A percentile compares a stretch with the other conserved stretches of the same genome.
phyloP scores from a whole-genome alignment of 2,888 invertebrate species.

The Papilio elwesi region DNA sequence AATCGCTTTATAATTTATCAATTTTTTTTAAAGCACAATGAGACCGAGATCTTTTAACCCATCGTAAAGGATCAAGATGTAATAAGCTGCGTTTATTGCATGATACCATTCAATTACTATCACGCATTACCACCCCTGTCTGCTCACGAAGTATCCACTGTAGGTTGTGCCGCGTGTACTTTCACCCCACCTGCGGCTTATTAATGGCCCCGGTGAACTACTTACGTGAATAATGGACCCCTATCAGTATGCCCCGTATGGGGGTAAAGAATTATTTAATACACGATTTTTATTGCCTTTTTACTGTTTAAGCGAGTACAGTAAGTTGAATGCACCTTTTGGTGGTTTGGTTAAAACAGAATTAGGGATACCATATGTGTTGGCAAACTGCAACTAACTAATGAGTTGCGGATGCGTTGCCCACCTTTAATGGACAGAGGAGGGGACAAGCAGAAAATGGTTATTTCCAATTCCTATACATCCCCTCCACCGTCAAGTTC shows the following conservation, averaged over 20 bases:
- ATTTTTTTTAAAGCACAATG: too few species aligned
- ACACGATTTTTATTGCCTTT: constrained; percentile 21
- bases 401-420: too few species aligned
- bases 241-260: constrained; percentile 29
- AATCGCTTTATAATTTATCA: too few species aligned
- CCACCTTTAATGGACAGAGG: too few species aligned
- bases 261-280: constrained; percentile 22
- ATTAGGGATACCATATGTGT: too few species aligned
- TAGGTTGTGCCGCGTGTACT: constrained; percentile 57
- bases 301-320: constrained; percentile 1
- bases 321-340: too few species aligned
- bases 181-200: constrained; percentile 65
- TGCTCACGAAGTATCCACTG: constrained; percentile 24
- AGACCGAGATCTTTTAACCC: too few species aligned
- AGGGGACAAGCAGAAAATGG: too few species aligned
- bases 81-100: constrained; percentile 9
- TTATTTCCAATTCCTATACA: too few species aligned
- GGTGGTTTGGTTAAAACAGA: too few species aligned
- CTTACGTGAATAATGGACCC: constrained; percentile 39
- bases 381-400: too few species aligned
- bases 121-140: constrained; percentile 28
- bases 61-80: background rate
- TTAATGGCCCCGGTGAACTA: constrained; percentile 55
- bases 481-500: too few species aligned
- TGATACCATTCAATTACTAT: constrained; percentile 1